Percentiles rank a stretch among this genome's conserved stretches.
Conservation (phyloP, 2,888 invertebrate species). For the Aquatica leii region DNA sequence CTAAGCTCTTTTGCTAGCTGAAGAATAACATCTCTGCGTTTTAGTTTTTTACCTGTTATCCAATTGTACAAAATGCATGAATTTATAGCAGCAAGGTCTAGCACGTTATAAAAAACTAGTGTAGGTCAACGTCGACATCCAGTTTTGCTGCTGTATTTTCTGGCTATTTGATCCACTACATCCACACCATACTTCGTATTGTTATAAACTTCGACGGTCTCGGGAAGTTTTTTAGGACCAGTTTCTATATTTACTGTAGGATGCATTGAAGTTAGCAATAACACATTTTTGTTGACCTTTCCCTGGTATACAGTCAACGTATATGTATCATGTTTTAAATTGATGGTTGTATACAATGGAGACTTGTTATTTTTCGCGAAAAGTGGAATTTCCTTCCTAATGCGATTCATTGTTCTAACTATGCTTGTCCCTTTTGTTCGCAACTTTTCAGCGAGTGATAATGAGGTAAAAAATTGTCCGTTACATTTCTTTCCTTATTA, state of each 20-base stretch:
- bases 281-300: too few species aligned
- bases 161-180: not conserved
- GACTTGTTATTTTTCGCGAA: not conserved
- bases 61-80: not conserved
- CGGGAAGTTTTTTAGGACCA: not conserved
- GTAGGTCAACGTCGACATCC: not conserved
- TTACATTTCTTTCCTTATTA: not conserved
- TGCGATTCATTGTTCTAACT: too few species aligned
- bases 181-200: not conserved
- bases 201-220: conserved; percentile 7
- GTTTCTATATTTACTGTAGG: not conserved
- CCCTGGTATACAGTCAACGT: not conserved
- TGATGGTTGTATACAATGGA: not conserved
- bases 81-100: conserved; percentile 6
- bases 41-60: not conserved
- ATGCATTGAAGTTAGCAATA: conserved; percentile 4
- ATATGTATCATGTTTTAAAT: not conserved
- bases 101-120: not conserved
- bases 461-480: not conserved
- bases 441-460: too few species aligned
- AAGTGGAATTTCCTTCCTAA: too few species aligned
- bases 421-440: too few species aligned
- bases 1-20: not conserved
- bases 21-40: conserved; percentile 1
- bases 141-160: conserved; percentile 4